phyloP scores from a whole-genome alignment of 2,113 vertebrate species.

The Pomatostomus ruficeps region DNA sequence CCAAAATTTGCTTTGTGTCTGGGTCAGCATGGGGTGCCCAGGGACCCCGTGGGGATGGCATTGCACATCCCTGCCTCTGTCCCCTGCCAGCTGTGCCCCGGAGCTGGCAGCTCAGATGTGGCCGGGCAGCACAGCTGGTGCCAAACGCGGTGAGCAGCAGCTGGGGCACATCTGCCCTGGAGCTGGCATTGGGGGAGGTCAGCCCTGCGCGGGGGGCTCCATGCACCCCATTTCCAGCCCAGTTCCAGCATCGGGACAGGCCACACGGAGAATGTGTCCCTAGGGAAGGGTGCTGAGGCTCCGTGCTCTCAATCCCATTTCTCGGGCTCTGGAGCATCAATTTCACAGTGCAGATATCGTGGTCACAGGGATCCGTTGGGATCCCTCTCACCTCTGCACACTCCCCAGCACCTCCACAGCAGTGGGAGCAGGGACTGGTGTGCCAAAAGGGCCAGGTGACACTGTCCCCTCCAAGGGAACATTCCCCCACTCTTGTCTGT shows the following conservation, averaged over 20 bases:
- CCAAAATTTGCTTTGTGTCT: background rate
- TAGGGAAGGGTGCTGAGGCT: fast-evolving
- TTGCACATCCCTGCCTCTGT: background rate
- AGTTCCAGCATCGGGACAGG: fast-evolving
- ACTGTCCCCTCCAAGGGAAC: background rate
- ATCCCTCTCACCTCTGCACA: fast-evolving
- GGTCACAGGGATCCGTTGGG: background rate
- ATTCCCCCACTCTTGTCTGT: fast-evolving
- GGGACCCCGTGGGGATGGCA: background rate
- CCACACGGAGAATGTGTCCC: background rate
- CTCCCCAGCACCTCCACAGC: background rate
- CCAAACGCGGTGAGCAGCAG: background rate
- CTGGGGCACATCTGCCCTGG: background rate
- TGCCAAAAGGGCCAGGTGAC: background rate
- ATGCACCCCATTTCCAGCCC: background rate
- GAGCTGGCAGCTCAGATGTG: background rate
- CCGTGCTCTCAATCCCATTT: fast-evolving
- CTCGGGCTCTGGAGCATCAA: fast-evolving
- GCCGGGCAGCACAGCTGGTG: fast-evolving
- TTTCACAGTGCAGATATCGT: too few relatives aligned
- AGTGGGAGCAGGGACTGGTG: fast-evolving
- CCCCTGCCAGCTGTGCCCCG: background rate
- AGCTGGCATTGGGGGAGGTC: background rate
- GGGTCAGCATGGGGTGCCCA: background rate
- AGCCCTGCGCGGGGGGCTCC: background rate